Conservation (phyloP, 2,113 vertebrate genomes). For the Lasiurus cinereus region DNA sequence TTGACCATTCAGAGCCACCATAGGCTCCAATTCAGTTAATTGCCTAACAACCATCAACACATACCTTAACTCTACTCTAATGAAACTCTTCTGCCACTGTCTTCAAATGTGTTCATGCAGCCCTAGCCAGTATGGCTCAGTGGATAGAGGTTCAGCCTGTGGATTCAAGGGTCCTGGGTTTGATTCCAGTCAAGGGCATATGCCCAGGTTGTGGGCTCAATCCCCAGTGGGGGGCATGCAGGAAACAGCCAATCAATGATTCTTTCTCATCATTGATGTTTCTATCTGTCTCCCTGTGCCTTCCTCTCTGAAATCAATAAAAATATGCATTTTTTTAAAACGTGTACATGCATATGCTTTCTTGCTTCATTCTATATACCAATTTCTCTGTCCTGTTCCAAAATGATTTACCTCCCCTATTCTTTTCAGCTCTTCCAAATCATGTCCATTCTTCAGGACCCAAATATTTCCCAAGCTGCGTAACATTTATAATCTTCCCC, state of each 20-base stretch:
- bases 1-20: not conserved
- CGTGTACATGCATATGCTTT: not conserved
- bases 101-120: not conserved
- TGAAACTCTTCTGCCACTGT: not conserved
- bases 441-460: not conserved
- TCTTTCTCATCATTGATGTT: too few species aligned
- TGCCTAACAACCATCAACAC: not conserved
- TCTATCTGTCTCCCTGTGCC: too few species aligned
- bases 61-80: not conserved
- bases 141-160: too few species aligned
- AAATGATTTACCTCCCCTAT: not conserved
- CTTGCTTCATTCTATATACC: not conserved
- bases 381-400: not conserved
- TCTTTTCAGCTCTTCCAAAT: constrained; percentile 29
- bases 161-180: too few species aligned
- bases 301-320: too few species aligned
- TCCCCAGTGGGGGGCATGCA: too few species aligned
- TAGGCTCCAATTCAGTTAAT: not conserved
- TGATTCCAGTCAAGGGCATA: too few species aligned
- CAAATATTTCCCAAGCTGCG: not conserved
- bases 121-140: too few species aligned
- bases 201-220: too few species aligned
- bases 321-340: not conserved
- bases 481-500: not conserved
- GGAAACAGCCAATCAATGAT: too few species aligned